A percentile compares a stretch with the other conserved stretches of the same genome.
Conservation (phyloP, 2,888 invertebrate genomes). For the Eurytoma adleriae region DNA sequence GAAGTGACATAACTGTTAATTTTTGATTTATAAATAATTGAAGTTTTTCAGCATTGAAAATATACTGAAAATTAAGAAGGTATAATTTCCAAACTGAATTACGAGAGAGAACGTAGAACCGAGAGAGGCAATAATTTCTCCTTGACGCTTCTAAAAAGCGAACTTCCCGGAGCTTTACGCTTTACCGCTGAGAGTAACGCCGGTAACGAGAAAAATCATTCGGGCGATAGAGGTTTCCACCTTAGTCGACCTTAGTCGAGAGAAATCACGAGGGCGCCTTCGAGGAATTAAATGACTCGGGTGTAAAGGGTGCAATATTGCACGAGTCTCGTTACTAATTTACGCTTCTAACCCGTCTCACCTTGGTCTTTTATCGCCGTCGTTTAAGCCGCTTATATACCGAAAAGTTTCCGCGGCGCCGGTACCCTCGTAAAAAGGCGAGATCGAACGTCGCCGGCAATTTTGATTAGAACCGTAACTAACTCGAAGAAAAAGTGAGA, state of each 20-base stretch:
- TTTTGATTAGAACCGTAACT: neutral
- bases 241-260: too few species aligned
- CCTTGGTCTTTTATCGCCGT: too few species aligned
- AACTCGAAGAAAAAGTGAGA: neutral
- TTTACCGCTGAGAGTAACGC: neutral
- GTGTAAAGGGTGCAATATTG: slow-evolving; percentile 17
- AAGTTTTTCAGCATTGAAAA: neutral
- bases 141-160: neutral
- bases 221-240: neutral
- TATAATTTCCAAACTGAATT: too few species aligned
- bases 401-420: neutral
- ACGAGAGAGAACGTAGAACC: neutral
- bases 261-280: neutral
- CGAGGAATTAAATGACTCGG: slow-evolving; percentile 20
- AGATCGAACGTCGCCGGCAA: neutral
- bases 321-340: slow-evolving; percentile 31
- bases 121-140: neutral
- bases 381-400: neutral
- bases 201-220: neutral
- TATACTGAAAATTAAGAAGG: neutral
- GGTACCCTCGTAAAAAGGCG: neutral
- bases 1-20: too few species aligned
- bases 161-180: too few species aligned
- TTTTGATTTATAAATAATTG: neutral
- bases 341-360: neutral